phyloP scores from a whole-genome alignment of 1,140 invertebrate species.

The Asobara japonica region DNA sequence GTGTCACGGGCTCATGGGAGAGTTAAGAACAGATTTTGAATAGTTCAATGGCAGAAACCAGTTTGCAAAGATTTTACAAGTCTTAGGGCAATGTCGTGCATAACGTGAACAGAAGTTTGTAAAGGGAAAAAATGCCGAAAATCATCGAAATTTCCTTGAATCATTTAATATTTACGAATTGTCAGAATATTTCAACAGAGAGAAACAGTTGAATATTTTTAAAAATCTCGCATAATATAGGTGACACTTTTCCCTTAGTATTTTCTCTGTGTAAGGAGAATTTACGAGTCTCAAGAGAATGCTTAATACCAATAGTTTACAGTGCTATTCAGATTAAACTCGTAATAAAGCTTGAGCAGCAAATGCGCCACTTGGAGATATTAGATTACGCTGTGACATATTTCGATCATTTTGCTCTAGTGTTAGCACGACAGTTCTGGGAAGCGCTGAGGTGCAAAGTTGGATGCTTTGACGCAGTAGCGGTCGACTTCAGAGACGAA shows the following conservation, averaged over 20 bases:
- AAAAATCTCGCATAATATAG: no score
- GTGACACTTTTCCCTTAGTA: no score
- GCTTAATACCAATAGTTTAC: background rate
- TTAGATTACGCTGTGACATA: conserved; percentile 1
- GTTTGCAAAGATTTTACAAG: no score
- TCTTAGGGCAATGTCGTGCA: no score
- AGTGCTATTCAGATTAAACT: background rate
- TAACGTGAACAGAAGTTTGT: no score
- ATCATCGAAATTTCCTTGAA: no score
- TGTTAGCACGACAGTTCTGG: background rate
- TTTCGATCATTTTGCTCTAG: background rate
- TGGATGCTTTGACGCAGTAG: background rate
- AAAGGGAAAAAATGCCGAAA: no score
- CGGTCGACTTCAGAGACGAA: background rate
- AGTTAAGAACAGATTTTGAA: background rate
- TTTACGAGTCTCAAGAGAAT: no score
- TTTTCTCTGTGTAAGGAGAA: no score
- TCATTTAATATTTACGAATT: no score
- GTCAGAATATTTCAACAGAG: no score
- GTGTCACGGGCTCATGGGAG: background rate
- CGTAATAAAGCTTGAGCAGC: background rate
- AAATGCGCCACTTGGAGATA: background rate
- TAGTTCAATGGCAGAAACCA: conserved; percentile 5
- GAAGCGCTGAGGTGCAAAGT: conserved; percentile 1
- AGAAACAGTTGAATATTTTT: no score